These are phyloP conservation scores for Bathynomus jamesi DNA, from an alignment of 1,140 invertebrate species.

Conservation along the genomic window DNA sequence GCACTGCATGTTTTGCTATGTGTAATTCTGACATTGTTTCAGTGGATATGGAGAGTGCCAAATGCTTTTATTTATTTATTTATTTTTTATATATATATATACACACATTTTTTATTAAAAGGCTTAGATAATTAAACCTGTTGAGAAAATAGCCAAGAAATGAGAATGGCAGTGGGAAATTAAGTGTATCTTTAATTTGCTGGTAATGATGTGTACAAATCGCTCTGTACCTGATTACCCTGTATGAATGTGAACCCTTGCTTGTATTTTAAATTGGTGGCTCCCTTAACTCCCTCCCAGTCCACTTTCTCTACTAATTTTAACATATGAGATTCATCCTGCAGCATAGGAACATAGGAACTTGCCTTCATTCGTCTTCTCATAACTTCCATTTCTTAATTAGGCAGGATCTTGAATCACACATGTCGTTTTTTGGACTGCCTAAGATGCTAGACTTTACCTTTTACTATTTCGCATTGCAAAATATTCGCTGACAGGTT, in stretches of 20 bases:
- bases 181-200: background rate
- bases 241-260: background rate
- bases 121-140: background rate
- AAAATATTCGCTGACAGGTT: no score
- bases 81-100: background rate
- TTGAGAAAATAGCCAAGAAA: background rate
- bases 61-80: no score
- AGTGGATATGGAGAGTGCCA: constrained; percentile 34
- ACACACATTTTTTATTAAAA: no score
- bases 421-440: no score
- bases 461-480: no score
- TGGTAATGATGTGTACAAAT: background rate
- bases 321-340: no score
- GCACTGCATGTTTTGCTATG: constrained; percentile 35
- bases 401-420: no score
- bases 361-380: background rate
- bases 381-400: no score
- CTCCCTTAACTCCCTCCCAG: background rate
- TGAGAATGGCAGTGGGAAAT: constrained; percentile 1
- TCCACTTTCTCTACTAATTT: background rate
- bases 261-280: background rate
- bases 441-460: no score
- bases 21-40: constrained; percentile 23
- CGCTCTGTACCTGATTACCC: background rate
- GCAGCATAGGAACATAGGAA: background rate